These are phyloP conservation scores for Drosophila mulleri DNA, from an alignment of 2,888 invertebrate species.

Conservation along the genomic window DNA sequence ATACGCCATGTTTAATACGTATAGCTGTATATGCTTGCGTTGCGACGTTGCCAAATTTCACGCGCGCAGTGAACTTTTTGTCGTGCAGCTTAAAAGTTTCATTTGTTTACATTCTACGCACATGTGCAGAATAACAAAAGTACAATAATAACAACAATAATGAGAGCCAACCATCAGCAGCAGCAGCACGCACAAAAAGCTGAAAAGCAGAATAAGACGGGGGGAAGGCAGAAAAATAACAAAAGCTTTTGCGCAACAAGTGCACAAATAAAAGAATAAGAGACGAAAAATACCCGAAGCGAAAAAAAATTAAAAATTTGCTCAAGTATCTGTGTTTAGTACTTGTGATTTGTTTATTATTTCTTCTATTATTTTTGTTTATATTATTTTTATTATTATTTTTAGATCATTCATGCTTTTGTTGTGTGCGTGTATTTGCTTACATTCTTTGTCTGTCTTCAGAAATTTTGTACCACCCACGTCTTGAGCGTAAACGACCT, in stretches of 20 bases:
- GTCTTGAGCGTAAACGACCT: constrained; percentile 45
- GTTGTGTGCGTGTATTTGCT: constrained; percentile 8
- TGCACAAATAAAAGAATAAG: constrained; percentile 51
- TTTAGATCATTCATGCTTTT: not conserved
- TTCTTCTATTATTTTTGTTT: constrained; percentile 28
- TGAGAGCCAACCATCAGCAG: constrained; percentile 30
- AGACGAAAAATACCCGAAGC: constrained; percentile 19
- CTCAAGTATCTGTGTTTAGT: constrained; percentile 42
- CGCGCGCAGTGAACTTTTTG: constrained; percentile 44
- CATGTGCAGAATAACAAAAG: constrained; percentile 76
- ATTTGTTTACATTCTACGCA: constrained; percentile 79
- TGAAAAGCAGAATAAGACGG: constrained; percentile 14
- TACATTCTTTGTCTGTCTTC: constrained; percentile 38
- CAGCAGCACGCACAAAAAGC: constrained; percentile 45
- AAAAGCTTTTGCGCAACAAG: constrained; percentile 74
- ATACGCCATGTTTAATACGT: constrained; percentile 52
- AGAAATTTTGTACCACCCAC: constrained; percentile 32
- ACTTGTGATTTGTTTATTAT: constrained; percentile 39
- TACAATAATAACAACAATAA: constrained; percentile 57
- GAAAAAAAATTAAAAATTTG: constrained; percentile 31
- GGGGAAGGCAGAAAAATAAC: constrained; percentile 6
- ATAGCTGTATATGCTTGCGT: not conserved
- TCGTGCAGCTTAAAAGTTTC: constrained; percentile 72
- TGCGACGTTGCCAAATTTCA: constrained; percentile 76
- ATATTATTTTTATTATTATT: constrained; percentile 15